phyloP scores from a whole-genome alignment of 2,888 invertebrate genomes.

The Diogma glabrata region DNA sequence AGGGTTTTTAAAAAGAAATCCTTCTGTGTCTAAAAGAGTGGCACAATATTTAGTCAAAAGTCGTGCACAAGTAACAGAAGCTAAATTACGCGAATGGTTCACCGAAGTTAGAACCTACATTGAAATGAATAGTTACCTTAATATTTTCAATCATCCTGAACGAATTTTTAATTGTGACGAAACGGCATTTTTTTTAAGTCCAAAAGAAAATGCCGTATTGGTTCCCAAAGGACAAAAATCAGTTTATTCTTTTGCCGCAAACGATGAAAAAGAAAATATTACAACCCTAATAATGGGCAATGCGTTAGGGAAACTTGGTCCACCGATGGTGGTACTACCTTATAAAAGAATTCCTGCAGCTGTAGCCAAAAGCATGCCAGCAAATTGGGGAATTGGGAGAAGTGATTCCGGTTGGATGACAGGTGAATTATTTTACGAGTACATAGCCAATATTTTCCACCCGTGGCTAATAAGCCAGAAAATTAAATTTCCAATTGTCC shows the following conservation, averaged over 20 bases:
- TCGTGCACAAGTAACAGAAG: background rate
- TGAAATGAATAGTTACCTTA: background rate
- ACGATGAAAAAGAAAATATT: slow-evolving; percentile 9
- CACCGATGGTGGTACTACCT: background rate
- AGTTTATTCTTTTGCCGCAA: background rate
- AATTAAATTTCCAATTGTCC: background rate
- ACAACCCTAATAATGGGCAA: background rate
- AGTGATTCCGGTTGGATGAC: slow-evolving; percentile 36
- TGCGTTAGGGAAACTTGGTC: background rate
- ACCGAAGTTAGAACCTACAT: background rate
- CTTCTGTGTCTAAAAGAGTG: background rate
- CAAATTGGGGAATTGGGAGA: slow-evolving; percentile 29
- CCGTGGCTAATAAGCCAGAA: slow-evolving; percentile 29
- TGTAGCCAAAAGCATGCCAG: background rate
- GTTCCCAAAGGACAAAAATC: background rate
- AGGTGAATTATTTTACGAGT: slow-evolving; percentile 30
- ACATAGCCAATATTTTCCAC: slow-evolving; percentile 29
- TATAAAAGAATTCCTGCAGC: background rate
- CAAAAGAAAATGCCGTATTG: background rate
- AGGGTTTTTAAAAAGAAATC: background rate
- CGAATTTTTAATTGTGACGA: slow-evolving; percentile 9
- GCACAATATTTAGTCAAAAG: background rate
- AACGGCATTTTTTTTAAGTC: slow-evolving; percentile 2
- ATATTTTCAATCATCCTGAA: background rate
- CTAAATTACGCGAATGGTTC: background rate